These are phyloP conservation scores for Tillus elongatus DNA, from an alignment of 2,888 invertebrate species.

Conservation along the genomic window DNA sequence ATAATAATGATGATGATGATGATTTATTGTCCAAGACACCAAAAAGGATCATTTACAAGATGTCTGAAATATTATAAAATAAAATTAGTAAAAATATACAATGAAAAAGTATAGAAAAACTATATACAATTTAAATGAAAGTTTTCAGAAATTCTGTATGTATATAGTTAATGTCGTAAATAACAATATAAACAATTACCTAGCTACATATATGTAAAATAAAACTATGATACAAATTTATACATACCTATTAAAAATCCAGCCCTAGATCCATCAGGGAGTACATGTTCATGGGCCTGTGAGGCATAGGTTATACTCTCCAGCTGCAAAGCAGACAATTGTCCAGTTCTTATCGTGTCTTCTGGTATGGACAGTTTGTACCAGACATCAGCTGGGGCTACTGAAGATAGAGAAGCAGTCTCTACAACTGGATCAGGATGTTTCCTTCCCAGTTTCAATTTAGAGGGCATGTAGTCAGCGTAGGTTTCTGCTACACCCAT, in stretches of 20 bases:
- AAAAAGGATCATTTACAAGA: too few relatives aligned
- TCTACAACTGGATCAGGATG: constrained; percentile 99
- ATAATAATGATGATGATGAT: too few relatives aligned
- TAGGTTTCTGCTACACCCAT: constrained; percentile 98
- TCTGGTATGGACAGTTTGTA: constrained; percentile 78
- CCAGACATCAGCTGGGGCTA: constrained; percentile 88
- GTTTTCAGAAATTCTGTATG: too few relatives aligned
- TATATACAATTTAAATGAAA: not conserved
- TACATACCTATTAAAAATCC: constrained; percentile 83
- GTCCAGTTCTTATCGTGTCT: constrained; percentile 72
- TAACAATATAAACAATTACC: too few relatives aligned
- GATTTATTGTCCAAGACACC: too few relatives aligned
- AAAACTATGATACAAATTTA: not conserved
- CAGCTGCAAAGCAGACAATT: constrained; percentile 89
- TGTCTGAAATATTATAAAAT: too few relatives aligned
- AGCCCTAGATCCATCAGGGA: constrained; percentile 83
- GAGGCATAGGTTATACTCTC: constrained; percentile 96
- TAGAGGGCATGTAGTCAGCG: constrained; percentile 95
- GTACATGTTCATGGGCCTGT: constrained; percentile 87
- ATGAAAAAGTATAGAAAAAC: not conserved
- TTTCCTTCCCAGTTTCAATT: constrained; percentile 85
- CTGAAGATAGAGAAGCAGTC: constrained; percentile 93
- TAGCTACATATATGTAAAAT: constrained; percentile 5
- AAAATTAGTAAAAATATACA: too few relatives aligned
- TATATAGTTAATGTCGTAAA: too few relatives aligned